phyloP scores from a whole-genome alignment of 2,888 invertebrate species.

The Bombylius discolor region DNA sequence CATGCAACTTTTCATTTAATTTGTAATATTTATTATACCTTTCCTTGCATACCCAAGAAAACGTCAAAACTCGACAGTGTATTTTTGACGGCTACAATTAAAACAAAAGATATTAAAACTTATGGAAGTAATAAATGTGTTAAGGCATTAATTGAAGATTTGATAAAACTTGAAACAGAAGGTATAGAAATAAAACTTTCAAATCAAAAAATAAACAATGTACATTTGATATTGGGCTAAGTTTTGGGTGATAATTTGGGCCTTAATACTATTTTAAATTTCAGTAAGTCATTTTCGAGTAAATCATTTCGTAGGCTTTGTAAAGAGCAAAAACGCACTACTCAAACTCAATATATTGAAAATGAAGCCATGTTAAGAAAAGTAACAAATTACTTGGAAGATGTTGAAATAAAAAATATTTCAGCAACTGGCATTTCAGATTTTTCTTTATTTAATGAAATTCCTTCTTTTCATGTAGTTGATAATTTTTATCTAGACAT shows the following conservation, averaged over 20 bases:
- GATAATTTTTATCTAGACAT: not conserved
- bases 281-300: not conserved
- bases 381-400: not conserved
- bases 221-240: not conserved
- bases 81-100: conserved; percentile 3
- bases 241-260: not conserved
- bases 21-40: conserved; percentile 6
- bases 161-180: not conserved
- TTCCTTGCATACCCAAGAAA: conserved; percentile 5
- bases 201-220: not conserved
- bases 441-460: conserved; percentile 9
- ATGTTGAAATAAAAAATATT: not conserved
- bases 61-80: conserved; percentile 1
- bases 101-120: conserved; percentile 1
- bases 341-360: not conserved
- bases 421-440: conserved; percentile 5
- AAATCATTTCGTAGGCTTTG: not conserved
- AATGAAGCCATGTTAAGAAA: not conserved
- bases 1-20: not conserved
- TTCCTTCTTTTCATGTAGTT: conserved; percentile 9
- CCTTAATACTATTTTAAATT: not conserved
- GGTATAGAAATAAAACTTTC: not conserved
- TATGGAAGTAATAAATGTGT: conserved; percentile 5
- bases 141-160: not conserved
- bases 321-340: not conserved